phyloP scores from a whole-genome alignment of 2,888 invertebrate genomes.

The Ryuthela nishihirai region DNA sequence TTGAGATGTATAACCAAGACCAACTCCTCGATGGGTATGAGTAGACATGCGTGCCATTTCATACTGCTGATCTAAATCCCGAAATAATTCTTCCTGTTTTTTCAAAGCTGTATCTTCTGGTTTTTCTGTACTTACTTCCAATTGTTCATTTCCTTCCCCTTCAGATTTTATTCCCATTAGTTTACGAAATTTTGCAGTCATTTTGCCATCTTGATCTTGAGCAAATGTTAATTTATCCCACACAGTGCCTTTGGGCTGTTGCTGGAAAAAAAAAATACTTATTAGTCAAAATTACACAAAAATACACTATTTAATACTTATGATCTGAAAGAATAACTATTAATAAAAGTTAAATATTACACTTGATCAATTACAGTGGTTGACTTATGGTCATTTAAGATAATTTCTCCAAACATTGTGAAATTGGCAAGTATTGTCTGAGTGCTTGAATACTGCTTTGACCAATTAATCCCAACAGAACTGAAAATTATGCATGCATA shows the following conservation, averaged over 20 bases:
- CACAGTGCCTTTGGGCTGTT: constrained; percentile 52
- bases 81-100: constrained; percentile 64
- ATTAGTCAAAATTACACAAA: too few relatives aligned
- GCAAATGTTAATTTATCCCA: constrained; percentile 86
- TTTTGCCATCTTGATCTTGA: constrained; percentile 85
- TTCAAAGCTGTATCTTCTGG: constrained; percentile 46
- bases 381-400: too few relatives aligned
- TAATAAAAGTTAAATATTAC: too few relatives aligned
- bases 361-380: too few relatives aligned
- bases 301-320: too few relatives aligned
- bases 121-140: constrained; percentile 12
- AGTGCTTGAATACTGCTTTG: too few relatives aligned
- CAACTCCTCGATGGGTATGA: constrained; percentile 78
- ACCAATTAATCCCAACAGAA: too few relatives aligned
- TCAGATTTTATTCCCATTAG: constrained; percentile 87
- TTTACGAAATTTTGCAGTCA: constrained; percentile 90
- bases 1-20: constrained; percentile 52
- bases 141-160: constrained; percentile 1
- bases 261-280: too few relatives aligned
- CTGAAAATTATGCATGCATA: too few relatives aligned
- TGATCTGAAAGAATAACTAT: too few relatives aligned
- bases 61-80: constrained; percentile 92
- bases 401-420: too few relatives aligned
- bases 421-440: too few relatives aligned
- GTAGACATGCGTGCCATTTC: constrained; percentile 93